Conservation (phyloP, 2,797 vertebrate species). For the Poeciliopsis infans region DNA sequence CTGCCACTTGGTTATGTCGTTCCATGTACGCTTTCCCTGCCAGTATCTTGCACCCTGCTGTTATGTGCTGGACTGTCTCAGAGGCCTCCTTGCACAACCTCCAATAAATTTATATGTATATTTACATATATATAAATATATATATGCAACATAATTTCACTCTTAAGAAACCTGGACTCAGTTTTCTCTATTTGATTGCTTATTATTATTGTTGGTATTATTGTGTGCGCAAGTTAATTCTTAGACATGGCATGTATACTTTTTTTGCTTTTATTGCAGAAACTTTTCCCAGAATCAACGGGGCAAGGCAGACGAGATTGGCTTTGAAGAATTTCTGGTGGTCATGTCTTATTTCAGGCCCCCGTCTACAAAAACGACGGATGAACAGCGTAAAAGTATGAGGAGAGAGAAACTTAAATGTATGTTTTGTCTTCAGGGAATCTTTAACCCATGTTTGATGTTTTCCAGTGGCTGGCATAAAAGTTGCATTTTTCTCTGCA, state of each 20-base stretch:
- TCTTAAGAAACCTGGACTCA: background rate
- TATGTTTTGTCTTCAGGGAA: conserved; percentile 58
- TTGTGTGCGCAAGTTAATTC: background rate
- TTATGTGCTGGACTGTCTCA: too few species aligned
- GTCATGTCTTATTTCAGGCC: conserved; percentile 95
- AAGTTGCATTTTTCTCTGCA: conserved; percentile 57
- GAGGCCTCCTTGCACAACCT: too few species aligned
- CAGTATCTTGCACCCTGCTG: too few species aligned
- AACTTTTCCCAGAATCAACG: conserved; percentile 82
- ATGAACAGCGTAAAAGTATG: conserved; percentile 85
- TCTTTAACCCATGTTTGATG: background rate
- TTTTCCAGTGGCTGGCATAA: conserved; percentile 15
- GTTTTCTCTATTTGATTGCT: background rate
- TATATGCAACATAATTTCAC: background rate
- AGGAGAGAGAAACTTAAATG: conserved; percentile 91
- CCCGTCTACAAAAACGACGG: conserved; percentile 81
- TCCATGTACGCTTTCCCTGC: too few species aligned
- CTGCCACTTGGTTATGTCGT: too few species aligned
- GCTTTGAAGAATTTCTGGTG: conserved; percentile 92
- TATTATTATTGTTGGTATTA: too few species aligned
- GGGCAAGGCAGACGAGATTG: conserved; percentile 84
- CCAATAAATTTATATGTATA: too few species aligned
- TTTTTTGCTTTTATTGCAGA: conserved; percentile 60
- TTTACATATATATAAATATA: too few species aligned
- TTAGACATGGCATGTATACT: background rate